phyloP scores from a whole-genome alignment of 2,888 invertebrate species.

The Stenurella melanura region DNA sequence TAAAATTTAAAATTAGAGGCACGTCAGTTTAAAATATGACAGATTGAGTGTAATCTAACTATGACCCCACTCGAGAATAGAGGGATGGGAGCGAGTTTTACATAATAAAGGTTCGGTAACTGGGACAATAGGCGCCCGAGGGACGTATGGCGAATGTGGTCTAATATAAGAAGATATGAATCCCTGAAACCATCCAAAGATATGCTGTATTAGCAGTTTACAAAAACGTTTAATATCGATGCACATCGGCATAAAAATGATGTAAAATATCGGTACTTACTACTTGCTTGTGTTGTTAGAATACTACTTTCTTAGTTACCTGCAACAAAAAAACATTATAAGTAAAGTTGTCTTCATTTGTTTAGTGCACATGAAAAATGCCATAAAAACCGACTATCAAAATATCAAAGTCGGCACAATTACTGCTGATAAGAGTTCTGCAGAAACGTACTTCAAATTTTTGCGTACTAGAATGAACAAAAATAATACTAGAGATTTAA shows the following conservation, averaged over 20 bases:
- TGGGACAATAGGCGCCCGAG: slow-evolving; percentile 22
- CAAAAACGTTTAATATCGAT: no score
- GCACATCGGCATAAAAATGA: no score
- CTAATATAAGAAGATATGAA: slow-evolving; percentile 4
- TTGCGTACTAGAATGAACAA: no score
- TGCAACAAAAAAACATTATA: background rate
- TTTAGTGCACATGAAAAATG: no score
- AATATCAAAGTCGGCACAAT: no score
- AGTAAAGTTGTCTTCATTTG: no score
- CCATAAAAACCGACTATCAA: no score
- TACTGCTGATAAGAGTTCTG: no score
- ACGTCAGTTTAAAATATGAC: slow-evolving; percentile 60
- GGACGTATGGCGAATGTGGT: slow-evolving; percentile 19
- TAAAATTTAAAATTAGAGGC: slow-evolving; percentile 62
- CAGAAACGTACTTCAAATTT: no score
- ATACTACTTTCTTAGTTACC: background rate
- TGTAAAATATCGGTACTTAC: background rate
- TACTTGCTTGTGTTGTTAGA: background rate
- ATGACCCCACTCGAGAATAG: slow-evolving; percentile 53
- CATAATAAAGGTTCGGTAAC: slow-evolving; percentile 53
- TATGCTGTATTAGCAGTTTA: no score
- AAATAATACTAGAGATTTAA: no score
- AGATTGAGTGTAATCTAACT: slow-evolving; percentile 60
- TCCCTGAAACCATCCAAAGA: background rate
- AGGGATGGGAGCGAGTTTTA: slow-evolving; percentile 53